These are phyloP conservation scores for Cydia fagiglandana DNA, from an alignment of 1,140 invertebrate species.

Conservation along the genomic window DNA sequence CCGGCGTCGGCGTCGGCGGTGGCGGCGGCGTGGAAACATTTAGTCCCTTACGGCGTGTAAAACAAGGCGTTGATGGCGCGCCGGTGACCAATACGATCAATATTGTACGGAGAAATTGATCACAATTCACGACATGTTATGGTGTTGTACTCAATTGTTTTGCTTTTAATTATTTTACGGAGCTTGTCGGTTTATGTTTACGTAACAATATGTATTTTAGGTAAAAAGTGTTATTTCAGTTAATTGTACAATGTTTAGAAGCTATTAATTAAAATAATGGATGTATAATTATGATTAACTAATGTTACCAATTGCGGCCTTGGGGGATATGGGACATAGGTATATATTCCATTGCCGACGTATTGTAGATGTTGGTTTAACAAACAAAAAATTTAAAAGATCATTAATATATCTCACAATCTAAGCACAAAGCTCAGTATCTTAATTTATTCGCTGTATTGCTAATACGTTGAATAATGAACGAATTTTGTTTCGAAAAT, in stretches of 20 bases:
- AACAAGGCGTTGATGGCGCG: neutral
- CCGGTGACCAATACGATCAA: neutral
- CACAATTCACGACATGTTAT: neutral
- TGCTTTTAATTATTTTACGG: neutral
- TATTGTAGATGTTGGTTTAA: too few species aligned
- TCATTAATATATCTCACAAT: neutral
- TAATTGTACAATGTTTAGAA: too few species aligned
- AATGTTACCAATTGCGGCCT: too few species aligned
- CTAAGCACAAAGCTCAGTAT: neutral
- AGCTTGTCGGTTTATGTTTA: too few species aligned
- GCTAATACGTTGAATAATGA: conserved; percentile 34
- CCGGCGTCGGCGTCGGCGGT: neutral
- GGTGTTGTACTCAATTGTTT: neutral
- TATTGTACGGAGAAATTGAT: neutral
- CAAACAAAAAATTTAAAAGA: too few species aligned
- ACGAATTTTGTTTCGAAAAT: conserved; percentile 35
- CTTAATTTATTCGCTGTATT: conserved; percentile 23
- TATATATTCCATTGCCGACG: too few species aligned
- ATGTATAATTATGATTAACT: too few species aligned
- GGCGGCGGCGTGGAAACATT: conserved; percentile 8
- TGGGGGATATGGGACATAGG: too few species aligned
- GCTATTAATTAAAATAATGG: too few species aligned
- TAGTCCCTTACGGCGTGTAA: conserved; percentile 12
- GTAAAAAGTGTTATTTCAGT: too few species aligned
- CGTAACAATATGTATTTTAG: too few species aligned